Percentiles rank a stretch among this genome's conserved stretches.
Conservation (phyloP, 2,113 vertebrate genomes). For the Callionymus lyra region DNA sequence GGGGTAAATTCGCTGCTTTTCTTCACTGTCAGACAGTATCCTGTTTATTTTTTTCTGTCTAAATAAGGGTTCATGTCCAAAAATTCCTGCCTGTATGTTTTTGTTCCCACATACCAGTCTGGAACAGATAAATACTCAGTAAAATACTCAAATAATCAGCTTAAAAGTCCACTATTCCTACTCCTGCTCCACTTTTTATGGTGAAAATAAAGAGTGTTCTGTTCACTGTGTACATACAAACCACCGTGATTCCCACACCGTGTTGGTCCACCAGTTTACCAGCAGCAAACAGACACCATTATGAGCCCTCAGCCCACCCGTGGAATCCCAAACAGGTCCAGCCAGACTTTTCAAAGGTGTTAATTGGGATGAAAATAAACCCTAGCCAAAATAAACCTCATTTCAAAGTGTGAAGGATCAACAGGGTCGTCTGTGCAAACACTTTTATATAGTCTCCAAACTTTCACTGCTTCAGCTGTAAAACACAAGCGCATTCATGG, state of each 20-base stretch:
- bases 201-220: not conserved
- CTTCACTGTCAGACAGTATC: not conserved
- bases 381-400: conserved; percentile 11
- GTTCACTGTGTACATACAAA: not conserved
- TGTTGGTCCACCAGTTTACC: conserved; percentile 9
- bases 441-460: not conserved
- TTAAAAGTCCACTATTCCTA: not conserved
- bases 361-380: conserved; percentile 22
- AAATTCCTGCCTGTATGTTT: not conserved
- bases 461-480: not conserved
- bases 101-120: not conserved
- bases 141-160: not conserved
- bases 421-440: not conserved
- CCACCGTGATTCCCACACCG: conserved; percentile 1
- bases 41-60: conserved; percentile 1
- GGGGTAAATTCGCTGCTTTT: conserved; percentile 65
- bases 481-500: not conserved
- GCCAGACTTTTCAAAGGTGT: conserved; percentile 13
- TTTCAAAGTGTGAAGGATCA: not conserved
- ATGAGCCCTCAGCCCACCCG: conserved; percentile 7
- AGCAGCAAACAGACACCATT: conserved; percentile 10
- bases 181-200: conserved; percentile 2
- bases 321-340: conserved; percentile 19
- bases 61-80: not conserved
- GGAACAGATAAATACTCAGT: not conserved